phyloP scores from a whole-genome alignment of 2,113 vertebrate species.

The Rhinopomastus cyanomelas region DNA sequence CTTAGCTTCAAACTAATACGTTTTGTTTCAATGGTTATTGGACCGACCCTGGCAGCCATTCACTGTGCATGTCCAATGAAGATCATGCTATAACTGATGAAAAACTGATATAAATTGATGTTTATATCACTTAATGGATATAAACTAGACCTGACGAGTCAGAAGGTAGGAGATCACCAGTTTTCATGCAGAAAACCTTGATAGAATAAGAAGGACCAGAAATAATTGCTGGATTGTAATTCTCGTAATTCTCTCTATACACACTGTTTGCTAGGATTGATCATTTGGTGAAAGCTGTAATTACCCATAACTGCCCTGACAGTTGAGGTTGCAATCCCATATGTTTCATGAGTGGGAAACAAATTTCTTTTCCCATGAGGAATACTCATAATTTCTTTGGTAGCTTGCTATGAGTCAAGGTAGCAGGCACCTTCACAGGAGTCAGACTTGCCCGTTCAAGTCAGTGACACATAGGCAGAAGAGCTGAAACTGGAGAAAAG shows the following conservation, averaged over 20 bases:
- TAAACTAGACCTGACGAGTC: neutral
- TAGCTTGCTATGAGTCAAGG: neutral
- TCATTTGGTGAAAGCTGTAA: neutral
- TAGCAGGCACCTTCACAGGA: neutral
- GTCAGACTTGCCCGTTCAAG: slow-evolving; percentile 50
- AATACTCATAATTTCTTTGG: neutral
- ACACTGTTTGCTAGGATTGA: neutral
- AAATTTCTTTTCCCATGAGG: neutral
- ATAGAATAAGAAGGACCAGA: neutral
- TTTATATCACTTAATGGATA: neutral
- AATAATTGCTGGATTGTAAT: neutral
- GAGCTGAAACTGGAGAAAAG: slow-evolving; percentile 29
- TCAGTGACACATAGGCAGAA: neutral
- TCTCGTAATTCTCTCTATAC: neutral
- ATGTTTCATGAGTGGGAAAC: neutral
- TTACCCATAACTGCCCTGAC: neutral
- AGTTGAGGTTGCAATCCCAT: neutral
- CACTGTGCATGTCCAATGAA: neutral
- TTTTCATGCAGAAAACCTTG: neutral
- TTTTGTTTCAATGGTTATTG: neutral
- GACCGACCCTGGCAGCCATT: neutral
- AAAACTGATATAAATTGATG: neutral
- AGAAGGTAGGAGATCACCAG: neutral
- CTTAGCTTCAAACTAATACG: neutral
- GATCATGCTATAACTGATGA: neutral